A percentile compares a stretch with the other conserved stretches of the same genome.
Conservation (phyloP, 2,113 vertebrate species). For the Ameiurus melas region DNA sequence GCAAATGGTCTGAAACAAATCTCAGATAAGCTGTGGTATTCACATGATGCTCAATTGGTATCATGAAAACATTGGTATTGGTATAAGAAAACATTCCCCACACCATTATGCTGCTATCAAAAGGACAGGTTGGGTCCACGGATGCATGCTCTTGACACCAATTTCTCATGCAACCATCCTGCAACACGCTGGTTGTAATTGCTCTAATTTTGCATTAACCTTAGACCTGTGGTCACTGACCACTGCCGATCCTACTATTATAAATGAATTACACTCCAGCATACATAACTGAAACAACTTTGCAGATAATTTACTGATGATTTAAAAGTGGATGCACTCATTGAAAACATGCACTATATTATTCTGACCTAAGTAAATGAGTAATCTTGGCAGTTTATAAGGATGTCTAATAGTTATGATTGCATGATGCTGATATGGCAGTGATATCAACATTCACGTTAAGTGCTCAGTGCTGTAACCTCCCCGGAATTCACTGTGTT, state of each 20-base stretch:
- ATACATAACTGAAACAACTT: neutral
- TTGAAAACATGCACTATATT: neutral
- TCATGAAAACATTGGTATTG: neutral
- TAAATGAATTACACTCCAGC: neutral
- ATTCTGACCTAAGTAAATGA: neutral
- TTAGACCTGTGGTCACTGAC: neutral
- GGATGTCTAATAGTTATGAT: conserved; percentile 3
- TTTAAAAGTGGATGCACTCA: neutral
- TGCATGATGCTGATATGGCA: conserved; percentile 13
- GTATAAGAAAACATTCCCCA: neutral
- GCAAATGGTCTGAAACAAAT: neutral
- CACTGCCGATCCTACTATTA: neutral
- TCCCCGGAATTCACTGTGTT: conserved; percentile 41
- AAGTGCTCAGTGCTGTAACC: conserved; percentile 15
- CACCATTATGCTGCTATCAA: neutral
- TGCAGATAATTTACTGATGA: neutral
- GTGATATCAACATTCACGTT: neutral
- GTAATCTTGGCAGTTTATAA: conserved; percentile 11
- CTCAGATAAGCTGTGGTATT: neutral
- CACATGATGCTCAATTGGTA: neutral
- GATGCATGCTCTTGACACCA: neutral
- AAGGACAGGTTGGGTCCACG: neutral
- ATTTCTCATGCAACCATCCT: neutral
- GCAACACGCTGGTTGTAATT: neutral
- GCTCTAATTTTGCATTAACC: neutral